A percentile compares a stretch with the other conserved stretches of the same genome.
These are phyloP conservation scores for Leucophenga montana DNA, from an alignment of 2,888 invertebrate species.

Conservation along the genomic window DNA sequence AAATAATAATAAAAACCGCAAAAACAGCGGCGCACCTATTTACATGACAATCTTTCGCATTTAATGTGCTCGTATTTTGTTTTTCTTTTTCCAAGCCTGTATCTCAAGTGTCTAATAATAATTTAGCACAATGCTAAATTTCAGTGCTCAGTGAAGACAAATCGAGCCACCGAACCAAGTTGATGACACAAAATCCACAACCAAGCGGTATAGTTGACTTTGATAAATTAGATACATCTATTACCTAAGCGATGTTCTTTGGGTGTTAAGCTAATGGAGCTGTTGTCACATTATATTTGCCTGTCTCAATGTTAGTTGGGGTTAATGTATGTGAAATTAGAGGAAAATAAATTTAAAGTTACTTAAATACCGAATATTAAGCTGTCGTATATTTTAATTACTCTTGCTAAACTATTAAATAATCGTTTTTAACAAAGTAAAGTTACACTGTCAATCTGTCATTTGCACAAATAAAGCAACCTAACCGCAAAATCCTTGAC, in stretches of 20 bases:
- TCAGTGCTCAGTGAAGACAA: neutral
- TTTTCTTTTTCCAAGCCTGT: neutral
- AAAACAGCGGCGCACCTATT: neutral
- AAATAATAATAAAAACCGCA: neutral
- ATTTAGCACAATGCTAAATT: constrained; percentile 17
- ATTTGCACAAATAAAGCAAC: too few relatives aligned
- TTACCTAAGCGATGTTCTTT: too few relatives aligned
- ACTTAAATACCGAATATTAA: too few relatives aligned
- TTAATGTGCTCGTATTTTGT: neutral
- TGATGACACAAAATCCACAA: constrained; percentile 8
- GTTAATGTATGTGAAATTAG: neutral
- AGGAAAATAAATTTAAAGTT: too few relatives aligned
- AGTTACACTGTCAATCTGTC: too few relatives aligned
- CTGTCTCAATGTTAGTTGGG: neutral
- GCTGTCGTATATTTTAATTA: too few relatives aligned
- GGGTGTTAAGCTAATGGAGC: too few relatives aligned
- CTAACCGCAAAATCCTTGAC: too few relatives aligned
- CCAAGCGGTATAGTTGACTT: neutral
- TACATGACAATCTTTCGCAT: neutral
- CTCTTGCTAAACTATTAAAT: too few relatives aligned
- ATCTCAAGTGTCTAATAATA: constrained; percentile 9
- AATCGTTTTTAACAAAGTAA: too few relatives aligned
- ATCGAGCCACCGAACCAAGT: neutral
- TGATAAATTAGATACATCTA: constrained; percentile 16
- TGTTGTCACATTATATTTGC: too few relatives aligned